Conservation (phyloP, 1,140 invertebrate species). For the Phymastichus coffea region DNA sequence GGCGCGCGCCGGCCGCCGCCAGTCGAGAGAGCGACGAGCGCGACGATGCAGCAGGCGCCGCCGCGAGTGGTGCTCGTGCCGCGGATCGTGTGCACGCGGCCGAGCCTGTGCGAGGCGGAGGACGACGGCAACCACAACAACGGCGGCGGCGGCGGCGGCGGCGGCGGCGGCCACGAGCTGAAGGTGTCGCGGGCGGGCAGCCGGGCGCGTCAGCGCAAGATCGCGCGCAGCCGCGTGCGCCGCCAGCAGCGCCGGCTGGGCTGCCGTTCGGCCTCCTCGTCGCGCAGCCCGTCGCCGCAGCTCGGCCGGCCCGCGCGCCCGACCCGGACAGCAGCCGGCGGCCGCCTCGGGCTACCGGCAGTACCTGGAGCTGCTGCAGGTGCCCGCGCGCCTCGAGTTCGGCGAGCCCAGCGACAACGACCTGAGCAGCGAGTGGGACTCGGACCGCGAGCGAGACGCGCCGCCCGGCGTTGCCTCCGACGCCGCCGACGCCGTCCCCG, state of each 20-base stretch:
- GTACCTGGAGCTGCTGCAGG: constrained; percentile 74
- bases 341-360: constrained; percentile 69
- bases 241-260: constrained; percentile 41
- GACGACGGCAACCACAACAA: neutral
- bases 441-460: too few species aligned
- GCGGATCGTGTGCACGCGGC: constrained; percentile 43
- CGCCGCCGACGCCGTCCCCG: neutral
- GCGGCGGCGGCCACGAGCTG: neutral
- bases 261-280: constrained; percentile 40
- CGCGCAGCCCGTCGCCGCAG: constrained; percentile 44
- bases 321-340: neutral
- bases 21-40: too few species aligned
- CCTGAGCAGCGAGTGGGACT: constrained; percentile 87
- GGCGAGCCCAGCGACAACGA: constrained; percentile 84
- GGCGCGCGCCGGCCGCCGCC: too few species aligned
- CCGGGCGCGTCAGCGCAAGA: constrained; percentile 39
- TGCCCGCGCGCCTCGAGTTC: constrained; percentile 68
- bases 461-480: neutral
- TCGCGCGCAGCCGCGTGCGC: constrained; percentile 37
- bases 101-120: constrained; percentile 40
- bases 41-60: constrained; percentile 39
- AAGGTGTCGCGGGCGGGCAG: constrained; percentile 30
- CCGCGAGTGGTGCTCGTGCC: constrained; percentile 45
- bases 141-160: neutral
- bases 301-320: neutral